Evolutionary conservation across 2,888 invertebrate species (phyloP).

Genomic region (Ephialtes manifestator): DNA sequence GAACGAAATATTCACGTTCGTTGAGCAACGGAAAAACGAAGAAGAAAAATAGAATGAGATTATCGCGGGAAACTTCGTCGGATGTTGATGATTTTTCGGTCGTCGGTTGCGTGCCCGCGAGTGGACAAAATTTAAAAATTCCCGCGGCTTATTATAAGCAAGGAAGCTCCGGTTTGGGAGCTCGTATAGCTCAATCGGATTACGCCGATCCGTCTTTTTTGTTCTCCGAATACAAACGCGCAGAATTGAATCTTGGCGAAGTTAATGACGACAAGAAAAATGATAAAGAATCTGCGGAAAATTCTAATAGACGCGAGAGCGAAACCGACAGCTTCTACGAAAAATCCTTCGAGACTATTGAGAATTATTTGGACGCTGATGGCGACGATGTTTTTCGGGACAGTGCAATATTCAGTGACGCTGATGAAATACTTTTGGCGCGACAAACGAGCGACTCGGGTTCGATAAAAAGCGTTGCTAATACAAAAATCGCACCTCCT

Average conservation of each 20-base stretch:
- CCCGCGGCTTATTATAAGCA: slow-evolving; percentile 88
- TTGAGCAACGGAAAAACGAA: slow-evolving; percentile 75
- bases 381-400: slow-evolving; percentile 92
- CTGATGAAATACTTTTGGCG: slow-evolving; percentile 87
- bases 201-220: slow-evolving; percentile 94
- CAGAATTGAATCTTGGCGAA: slow-evolving; percentile 71
- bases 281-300: slow-evolving; percentile 42
- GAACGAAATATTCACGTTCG: slow-evolving; percentile 77
- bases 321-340: slow-evolving; percentile 92
- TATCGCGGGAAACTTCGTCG: slow-evolving; percentile 78
- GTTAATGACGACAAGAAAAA: slow-evolving; percentile 59
- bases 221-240: slow-evolving; percentile 84
- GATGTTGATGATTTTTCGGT: slow-evolving; percentile 76
- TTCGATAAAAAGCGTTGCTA: not conserved
- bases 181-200: slow-evolving; percentile 95
- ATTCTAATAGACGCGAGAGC: slow-evolving; percentile 77
- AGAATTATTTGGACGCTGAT: slow-evolving; percentile 89
- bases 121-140: slow-evolving; percentile 69
- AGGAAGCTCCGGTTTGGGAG: slow-evolving; percentile 94
- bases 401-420: slow-evolving; percentile 94
- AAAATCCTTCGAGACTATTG: slow-evolving; percentile 91
- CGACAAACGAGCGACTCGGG: slow-evolving; percentile 40
- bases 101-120: slow-evolving; percentile 74
- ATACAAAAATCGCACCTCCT: slow-evolving; percentile 78
- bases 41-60: slow-evolving; percentile 76